Evolutionary conservation across 2,113 vertebrate genomes (phyloP).

Genomic region (Agapornis roseicollis): DNA sequence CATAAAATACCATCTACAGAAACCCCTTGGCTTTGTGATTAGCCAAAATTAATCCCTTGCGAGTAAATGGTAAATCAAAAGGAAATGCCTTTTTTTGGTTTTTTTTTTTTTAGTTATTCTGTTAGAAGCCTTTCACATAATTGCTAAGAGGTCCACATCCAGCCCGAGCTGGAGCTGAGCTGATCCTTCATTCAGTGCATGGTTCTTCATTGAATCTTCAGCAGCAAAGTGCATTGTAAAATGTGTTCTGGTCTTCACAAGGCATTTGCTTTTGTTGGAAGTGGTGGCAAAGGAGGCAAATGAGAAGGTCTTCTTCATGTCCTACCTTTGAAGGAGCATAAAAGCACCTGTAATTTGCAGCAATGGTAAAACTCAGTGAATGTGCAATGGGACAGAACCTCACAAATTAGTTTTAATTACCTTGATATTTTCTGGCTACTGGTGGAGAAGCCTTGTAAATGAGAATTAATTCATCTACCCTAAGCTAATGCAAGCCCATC

Average conservation of each 20-base stretch:
- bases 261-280: background rate
- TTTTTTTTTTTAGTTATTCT: background rate
- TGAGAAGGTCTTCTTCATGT: background rate
- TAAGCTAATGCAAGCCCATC: slow-evolving; percentile 67
- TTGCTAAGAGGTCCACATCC: background rate
- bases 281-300: background rate
- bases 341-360: slow-evolving; percentile 57
- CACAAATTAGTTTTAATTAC: slow-evolving; percentile 66
- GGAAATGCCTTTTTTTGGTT: background rate
- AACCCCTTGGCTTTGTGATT: background rate
- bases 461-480: slow-evolving; percentile 68
- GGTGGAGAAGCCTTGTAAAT: slow-evolving; percentile 55
- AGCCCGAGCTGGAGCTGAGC: background rate
- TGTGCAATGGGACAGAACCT: slow-evolving; percentile 56
- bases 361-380: slow-evolving; percentile 16
- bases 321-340: background rate
- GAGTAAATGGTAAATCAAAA: background rate
- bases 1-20: background rate
- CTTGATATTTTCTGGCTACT: slow-evolving; percentile 56
- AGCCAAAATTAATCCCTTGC: background rate
- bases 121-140: accelerated
- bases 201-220: background rate
- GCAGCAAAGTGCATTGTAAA: background rate
- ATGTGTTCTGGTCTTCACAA: accelerated
- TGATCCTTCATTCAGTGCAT: accelerated